phyloP scores from a whole-genome alignment of 2,888 invertebrate genomes.

The Corythucha ciliata region DNA sequence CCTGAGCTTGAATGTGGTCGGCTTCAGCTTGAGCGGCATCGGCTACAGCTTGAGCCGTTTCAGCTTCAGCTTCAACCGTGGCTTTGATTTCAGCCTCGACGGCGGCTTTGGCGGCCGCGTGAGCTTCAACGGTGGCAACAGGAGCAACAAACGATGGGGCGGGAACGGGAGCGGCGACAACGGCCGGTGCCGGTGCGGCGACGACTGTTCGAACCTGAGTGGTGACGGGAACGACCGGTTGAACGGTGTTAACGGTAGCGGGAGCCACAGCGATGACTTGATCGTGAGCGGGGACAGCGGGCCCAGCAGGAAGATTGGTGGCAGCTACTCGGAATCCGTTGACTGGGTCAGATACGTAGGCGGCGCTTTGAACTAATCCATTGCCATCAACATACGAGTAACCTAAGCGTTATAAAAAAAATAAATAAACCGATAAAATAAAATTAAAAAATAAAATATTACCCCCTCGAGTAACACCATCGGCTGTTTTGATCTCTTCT shows the following conservation, averaged over 20 bases:
- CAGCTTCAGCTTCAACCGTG: no score
- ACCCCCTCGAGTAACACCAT: conserved; percentile 50
- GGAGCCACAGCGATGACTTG: neutral
- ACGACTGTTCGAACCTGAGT: conserved; percentile 19
- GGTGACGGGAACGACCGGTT: neutral
- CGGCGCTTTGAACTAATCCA: conserved; percentile 54
- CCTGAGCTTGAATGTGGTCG: no score
- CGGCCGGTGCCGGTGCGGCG: conserved; percentile 9
- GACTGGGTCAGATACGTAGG: conserved; percentile 52
- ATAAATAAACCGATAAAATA: neutral
- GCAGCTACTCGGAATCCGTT: conserved; percentile 58
- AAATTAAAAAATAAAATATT: neutral
- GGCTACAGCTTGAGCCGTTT: no score
- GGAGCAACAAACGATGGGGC: conserved; percentile 4
- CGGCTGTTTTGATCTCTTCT: conserved; percentile 49
- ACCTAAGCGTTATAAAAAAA: conserved; percentile 38
- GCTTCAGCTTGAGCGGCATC: no score
- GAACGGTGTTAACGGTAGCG: conserved; percentile 2
- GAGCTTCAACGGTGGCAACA: conserved; percentile 42
- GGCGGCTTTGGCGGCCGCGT: no score
- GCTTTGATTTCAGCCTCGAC: no score
- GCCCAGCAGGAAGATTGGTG: conserved; percentile 48
- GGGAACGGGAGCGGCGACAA: neutral
- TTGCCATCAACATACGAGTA: conserved; percentile 62
- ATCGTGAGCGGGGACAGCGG: conserved; percentile 13